phyloP scores from a whole-genome alignment of 2,888 invertebrate species.

The Hedya salicella region DNA sequence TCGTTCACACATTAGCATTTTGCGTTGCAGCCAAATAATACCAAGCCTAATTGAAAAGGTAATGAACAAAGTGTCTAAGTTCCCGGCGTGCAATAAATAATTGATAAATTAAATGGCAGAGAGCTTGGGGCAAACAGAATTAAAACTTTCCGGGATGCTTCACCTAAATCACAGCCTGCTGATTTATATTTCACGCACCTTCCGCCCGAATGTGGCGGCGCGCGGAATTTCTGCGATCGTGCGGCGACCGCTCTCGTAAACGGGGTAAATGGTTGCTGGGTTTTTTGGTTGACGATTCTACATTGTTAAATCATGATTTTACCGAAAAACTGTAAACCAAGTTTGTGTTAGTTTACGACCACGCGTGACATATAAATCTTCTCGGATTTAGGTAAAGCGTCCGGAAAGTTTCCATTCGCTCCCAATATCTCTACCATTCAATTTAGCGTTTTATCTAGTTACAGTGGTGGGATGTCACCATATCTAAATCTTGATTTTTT shows the following conservation, averaged over 20 bases:
- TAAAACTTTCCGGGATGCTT: conserved; percentile 76
- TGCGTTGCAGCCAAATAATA: conserved; percentile 36
- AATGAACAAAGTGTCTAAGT: conserved; percentile 72
- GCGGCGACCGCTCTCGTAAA: conserved; percentile 16
- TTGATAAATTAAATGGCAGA: conserved; percentile 75
- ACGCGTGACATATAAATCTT: too few relatives aligned
- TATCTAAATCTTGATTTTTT: too few relatives aligned
- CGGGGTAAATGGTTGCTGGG: conserved; percentile 18
- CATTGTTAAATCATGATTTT: neutral
- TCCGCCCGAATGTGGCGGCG: conserved; percentile 51
- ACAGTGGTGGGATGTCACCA: too few relatives aligned
- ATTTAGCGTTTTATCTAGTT: too few relatives aligned
- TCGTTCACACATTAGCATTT: neutral
- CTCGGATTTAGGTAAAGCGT: too few relatives aligned
- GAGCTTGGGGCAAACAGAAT: conserved; percentile 71
- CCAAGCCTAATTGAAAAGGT: conserved; percentile 67
- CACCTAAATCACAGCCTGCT: conserved; percentile 75
- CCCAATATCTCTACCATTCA: too few relatives aligned
- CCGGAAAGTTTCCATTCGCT: too few relatives aligned
- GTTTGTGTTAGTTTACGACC: too few relatives aligned
- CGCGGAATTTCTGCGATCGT: conserved; percentile 37
- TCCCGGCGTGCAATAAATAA: conserved; percentile 70
- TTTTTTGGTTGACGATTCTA: conserved; percentile 15
- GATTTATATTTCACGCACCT: conserved; percentile 81
- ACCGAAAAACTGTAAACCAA: too few relatives aligned